phyloP scores from a whole-genome alignment of 2,113 vertebrate genomes.

The Misgurnus mizolepis region DNA sequence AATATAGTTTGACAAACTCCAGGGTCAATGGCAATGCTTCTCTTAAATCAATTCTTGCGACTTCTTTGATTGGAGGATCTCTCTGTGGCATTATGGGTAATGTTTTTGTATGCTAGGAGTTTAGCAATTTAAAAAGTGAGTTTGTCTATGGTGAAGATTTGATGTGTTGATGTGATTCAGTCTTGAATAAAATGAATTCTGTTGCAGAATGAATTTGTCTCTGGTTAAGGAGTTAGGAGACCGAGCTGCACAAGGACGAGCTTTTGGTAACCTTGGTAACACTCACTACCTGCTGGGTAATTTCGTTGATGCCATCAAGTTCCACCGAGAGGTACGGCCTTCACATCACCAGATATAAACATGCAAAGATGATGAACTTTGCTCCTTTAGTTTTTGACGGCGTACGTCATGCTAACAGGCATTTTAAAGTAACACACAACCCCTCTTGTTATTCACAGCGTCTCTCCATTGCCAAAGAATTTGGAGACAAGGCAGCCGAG shows the following conservation, averaged over 20 bases:
- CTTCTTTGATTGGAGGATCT: too few species aligned
- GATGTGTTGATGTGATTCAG: too few species aligned
- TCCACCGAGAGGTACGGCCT: constrained; percentile 91
- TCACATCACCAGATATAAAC: background rate
- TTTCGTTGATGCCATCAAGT: constrained; percentile 88
- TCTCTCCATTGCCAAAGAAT: constrained; percentile 96
- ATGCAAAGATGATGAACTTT: too few species aligned
- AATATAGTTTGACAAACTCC: too few species aligned
- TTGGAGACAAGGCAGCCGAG: constrained; percentile 94
- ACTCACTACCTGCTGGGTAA: constrained; percentile 95
- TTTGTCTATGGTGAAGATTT: too few species aligned
- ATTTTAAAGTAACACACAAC: background rate
- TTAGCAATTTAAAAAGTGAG: too few species aligned
- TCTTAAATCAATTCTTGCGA: too few species aligned
- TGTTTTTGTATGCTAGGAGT: too few species aligned
- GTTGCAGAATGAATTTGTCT: constrained; percentile 88
- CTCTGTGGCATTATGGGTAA: too few species aligned
- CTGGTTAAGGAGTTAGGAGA: constrained; percentile 94
- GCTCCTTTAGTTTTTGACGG: too few species aligned
- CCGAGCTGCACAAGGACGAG: constrained; percentile 91
- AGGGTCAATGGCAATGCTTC: too few species aligned
- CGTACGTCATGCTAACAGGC: background rate
- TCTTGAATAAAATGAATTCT: background rate
- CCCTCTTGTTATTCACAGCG: constrained; percentile 73
- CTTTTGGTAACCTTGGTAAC: constrained; percentile 95